phyloP scores from a whole-genome alignment of 1,140 invertebrate genomes.

The Pogonognathellus flavescens region DNA sequence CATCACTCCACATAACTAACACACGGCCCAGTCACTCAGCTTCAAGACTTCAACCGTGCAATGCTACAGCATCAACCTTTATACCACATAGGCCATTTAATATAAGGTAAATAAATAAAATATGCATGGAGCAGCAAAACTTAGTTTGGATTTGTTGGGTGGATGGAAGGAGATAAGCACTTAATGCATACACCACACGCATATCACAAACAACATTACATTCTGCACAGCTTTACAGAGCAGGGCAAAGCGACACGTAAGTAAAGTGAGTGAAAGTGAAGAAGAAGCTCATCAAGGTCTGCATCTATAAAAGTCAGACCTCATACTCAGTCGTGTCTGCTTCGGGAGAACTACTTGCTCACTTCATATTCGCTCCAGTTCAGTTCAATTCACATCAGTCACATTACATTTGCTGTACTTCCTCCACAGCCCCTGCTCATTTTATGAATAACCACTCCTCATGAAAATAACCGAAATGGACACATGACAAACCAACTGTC shows the following conservation, averaged over 20 bases:
- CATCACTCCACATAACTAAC: not conserved
- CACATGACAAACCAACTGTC: constrained; percentile 52
- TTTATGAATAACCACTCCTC: not conserved
- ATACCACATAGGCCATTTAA: too few relatives aligned
- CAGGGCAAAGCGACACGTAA: too few relatives aligned
- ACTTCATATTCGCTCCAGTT: constrained; percentile 33
- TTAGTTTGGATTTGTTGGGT: too few relatives aligned
- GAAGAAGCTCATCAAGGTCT: not conserved
- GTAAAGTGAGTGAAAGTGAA: not conserved
- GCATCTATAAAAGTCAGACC: not conserved
- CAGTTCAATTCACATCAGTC: constrained; percentile 32
- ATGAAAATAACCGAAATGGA: not conserved
- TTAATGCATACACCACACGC: too few relatives aligned
- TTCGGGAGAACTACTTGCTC: not conserved
- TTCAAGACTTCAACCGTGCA: too few relatives aligned
- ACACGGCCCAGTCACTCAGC: not conserved
- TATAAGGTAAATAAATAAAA: too few relatives aligned
- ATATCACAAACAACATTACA: too few relatives aligned
- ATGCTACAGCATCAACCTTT: too few relatives aligned
- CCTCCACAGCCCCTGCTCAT: too few relatives aligned
- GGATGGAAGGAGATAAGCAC: too few relatives aligned
- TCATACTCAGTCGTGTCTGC: not conserved
- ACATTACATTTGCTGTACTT: constrained; percentile 11
- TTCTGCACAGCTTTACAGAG: too few relatives aligned
- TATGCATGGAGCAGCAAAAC: too few relatives aligned